Conservation (phyloP, 2,113 vertebrate genomes). For the Anser cygnoides region DNA sequence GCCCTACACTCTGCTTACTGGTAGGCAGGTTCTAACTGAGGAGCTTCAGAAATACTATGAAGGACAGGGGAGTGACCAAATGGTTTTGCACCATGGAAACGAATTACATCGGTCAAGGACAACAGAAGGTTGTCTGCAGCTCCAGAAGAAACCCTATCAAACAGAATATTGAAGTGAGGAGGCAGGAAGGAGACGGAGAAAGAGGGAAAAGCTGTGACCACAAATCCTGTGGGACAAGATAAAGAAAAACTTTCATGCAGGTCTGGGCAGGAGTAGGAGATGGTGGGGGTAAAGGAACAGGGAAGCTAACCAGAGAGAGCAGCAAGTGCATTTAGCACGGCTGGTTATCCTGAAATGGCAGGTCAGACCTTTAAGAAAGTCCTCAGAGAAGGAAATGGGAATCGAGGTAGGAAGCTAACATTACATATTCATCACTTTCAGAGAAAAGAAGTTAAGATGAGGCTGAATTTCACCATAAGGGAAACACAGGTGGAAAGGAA, state of each 20-base stretch:
- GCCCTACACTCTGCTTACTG: not conserved
- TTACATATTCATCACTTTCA: fast-evolving
- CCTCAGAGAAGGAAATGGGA: not conserved
- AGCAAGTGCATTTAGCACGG: not conserved
- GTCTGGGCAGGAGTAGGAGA: not conserved
- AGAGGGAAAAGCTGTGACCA: not conserved
- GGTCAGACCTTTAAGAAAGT: not conserved
- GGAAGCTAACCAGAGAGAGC: not conserved
- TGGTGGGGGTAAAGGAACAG: not conserved
- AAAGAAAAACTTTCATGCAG: not conserved
- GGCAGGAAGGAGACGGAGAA: not conserved
- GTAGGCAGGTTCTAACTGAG: not conserved
- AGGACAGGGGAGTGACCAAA: not conserved
- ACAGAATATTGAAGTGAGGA: not conserved
- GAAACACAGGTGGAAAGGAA: not conserved
- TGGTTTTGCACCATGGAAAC: not conserved
- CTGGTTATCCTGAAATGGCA: not conserved
- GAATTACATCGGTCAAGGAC: not conserved
- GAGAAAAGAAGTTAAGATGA: not conserved
- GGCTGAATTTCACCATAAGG: not conserved
- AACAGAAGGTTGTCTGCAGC: not conserved
- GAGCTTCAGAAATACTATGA: not conserved
- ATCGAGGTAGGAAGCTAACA: not conserved
- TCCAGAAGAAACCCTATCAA: not conserved
- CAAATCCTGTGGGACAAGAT: not conserved